phyloP scores from a whole-genome alignment of 2,888 invertebrate species.

The Incurvaria masculella region DNA sequence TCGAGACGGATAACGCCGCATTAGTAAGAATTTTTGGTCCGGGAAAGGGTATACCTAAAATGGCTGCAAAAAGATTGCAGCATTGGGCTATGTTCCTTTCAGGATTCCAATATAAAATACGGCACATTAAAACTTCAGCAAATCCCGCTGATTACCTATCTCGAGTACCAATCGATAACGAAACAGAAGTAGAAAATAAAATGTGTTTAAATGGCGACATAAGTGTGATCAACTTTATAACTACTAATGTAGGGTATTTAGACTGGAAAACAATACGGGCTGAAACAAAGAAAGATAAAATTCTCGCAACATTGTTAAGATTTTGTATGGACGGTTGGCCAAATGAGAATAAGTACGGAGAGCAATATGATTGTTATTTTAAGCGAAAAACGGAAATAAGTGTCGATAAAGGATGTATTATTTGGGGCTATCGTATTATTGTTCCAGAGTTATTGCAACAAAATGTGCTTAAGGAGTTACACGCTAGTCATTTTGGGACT shows the following conservation, averaged over 20 bases:
- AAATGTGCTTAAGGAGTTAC: not conserved
- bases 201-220: too few species aligned
- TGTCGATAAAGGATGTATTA: not conserved
- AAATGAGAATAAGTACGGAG: not conserved
- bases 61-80: constrained; percentile 7
- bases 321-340: constrained; percentile 2
- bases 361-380: not conserved
- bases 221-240: too few species aligned
- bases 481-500: constrained; percentile 1
- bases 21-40: too few species aligned
- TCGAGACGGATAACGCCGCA: too few species aligned
- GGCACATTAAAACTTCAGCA: too few species aligned
- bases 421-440: not conserved
- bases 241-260: not conserved
- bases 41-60: constrained; percentile 1
- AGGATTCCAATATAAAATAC: too few species aligned
- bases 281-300: not conserved
- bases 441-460: not conserved
- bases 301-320: not conserved
- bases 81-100: constrained; percentile 9
- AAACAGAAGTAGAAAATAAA: too few species aligned
- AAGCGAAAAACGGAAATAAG: not conserved
- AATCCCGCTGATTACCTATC: too few species aligned
- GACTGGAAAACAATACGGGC: not conserved
- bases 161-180: too few species aligned